Conservation (phyloP, 2,797 vertebrate genomes). For the Sebastes elongatus region DNA sequence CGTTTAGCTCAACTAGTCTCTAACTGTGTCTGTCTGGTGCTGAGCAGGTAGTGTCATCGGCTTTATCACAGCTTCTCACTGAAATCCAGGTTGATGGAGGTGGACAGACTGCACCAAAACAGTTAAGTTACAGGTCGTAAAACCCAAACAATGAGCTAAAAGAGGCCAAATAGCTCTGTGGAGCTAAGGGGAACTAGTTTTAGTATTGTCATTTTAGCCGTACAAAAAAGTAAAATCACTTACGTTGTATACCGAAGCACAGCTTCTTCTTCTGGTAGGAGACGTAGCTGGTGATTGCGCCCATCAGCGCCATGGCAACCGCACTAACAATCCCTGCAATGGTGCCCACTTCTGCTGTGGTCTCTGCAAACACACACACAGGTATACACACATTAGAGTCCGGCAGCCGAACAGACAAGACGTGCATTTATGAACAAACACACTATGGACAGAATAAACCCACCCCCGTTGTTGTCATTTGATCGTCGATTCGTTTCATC, state of each 20-base stretch:
- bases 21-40: too few relatives aligned
- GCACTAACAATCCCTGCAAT: slow-evolving; percentile 92
- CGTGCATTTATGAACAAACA: neutral
- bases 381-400: neutral
- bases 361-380: slow-evolving; percentile 49
- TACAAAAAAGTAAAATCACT: slow-evolving; percentile 45
- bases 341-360: slow-evolving; percentile 86
- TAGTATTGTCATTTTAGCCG: too few relatives aligned
- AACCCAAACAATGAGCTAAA: too few relatives aligned
- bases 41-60: too few relatives aligned
- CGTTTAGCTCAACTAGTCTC: neutral
- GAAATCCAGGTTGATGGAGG: too few relatives aligned
- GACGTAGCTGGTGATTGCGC: slow-evolving; percentile 92
- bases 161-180: too few relatives aligned
- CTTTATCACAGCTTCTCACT: too few relatives aligned
- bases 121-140: too few relatives aligned
- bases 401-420: neutral
- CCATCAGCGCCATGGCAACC: slow-evolving; percentile 90
- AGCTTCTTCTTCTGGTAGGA: slow-evolving; percentile 98
- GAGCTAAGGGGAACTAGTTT: too few relatives aligned
- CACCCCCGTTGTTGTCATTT: slow-evolving; percentile 68
- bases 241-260: slow-evolving; percentile 95
- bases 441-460: neutral
- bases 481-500: slow-evolving; percentile 19
- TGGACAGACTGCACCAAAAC: too few relatives aligned